Conservation (phyloP, 2,888 invertebrate species). For the Petrophora chlorosata region DNA sequence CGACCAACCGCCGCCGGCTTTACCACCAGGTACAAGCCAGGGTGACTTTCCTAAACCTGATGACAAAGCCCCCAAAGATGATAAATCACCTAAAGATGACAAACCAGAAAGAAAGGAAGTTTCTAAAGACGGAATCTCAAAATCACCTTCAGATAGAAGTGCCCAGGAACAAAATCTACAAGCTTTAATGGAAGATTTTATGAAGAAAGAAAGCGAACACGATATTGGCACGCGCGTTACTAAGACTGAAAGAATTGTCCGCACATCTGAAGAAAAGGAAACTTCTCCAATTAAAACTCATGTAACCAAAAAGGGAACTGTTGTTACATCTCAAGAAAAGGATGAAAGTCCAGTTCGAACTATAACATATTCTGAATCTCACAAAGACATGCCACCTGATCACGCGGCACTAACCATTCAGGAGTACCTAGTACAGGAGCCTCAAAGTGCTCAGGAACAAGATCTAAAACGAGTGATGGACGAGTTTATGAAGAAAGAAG, state of each 20-base stretch:
- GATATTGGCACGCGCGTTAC: constrained; percentile 2
- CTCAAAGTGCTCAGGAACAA: constrained; percentile 41
- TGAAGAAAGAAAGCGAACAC: constrained; percentile 20
- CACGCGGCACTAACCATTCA: constrained; percentile 28
- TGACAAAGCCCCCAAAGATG: constrained; percentile 28
- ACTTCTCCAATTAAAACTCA: constrained; percentile 2
- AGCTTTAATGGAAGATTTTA: constrained; percentile 48
- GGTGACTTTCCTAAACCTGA: constrained; percentile 32
- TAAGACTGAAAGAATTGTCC: constrained; percentile 15
- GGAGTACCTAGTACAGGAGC: constrained; percentile 55
- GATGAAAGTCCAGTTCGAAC: constrained; percentile 46
- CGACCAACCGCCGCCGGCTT: constrained; percentile 42
- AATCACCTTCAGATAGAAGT: constrained; percentile 28
- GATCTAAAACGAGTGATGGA: constrained; percentile 24
- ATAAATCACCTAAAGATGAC: constrained; percentile 27
- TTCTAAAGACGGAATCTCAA: constrained; percentile 28
- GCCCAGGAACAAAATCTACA: constrained; percentile 44
- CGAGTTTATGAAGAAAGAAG: constrained; percentile 14
- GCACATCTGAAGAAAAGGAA: constrained; percentile 23
- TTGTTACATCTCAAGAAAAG: constrained; percentile 36
- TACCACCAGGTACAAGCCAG: constrained; percentile 41
- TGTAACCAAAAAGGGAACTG: constrained; percentile 22
- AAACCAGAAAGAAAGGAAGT: constrained; percentile 32
- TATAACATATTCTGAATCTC: constrained; percentile 44
- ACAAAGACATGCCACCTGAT: constrained; percentile 40